Evolutionary conservation across 2,888 invertebrate genomes (phyloP), one percentile per base, ranked within the genome.

Genomic region (Neoascia interrupta): DNA sequence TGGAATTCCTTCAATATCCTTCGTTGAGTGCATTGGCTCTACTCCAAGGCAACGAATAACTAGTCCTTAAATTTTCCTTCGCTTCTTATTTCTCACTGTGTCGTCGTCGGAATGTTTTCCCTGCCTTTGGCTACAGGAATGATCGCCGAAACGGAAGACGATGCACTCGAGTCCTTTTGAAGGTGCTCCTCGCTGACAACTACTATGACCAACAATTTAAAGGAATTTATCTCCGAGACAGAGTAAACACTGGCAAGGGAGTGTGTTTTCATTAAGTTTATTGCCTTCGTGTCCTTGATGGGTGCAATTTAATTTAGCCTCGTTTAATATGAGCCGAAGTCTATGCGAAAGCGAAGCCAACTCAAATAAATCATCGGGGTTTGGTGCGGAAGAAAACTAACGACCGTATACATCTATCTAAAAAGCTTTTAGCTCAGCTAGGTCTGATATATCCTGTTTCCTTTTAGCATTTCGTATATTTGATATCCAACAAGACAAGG

Each of bases 1-100:
- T 64, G 58, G 51, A 58, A 70, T 76, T 58, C 63, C 47, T 58
- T 76, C 75, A 76, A 70, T 76, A 70, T 64, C 56, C 64, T 58
- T n/a, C n/a, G 49, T 28, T 47, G 45, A 76, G 63, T 76, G 37
- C 70, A 63, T 76, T 76, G 70, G 75, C 75, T 70, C 51, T 31
- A 51, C 53, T 70, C 70, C 75, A 76, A 76, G 66, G 37, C 56
- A 49, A n/a, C n/a, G n/a, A n/a, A n/a, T n/a, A n/a, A n/a, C n/a
- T n/a, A n/a, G n/a, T n/a, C n/a, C n/a, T n/a, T n/a, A n/a, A n/a
- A n/a, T n/a, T n/a, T n/a, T n/a, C n/a, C n/a, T n/a, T n/a, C 21
- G 3, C n/a, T 15, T 53, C 34, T 21, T 1, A 11, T 4, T 15
- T 3, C 31, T 34, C 19, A 1, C 13, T 34, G 16, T n/a, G 21